Base-by-base conservation (phyloP, 2,797 vertebrate species). In the Gadopsis bispinosus region DNA sequence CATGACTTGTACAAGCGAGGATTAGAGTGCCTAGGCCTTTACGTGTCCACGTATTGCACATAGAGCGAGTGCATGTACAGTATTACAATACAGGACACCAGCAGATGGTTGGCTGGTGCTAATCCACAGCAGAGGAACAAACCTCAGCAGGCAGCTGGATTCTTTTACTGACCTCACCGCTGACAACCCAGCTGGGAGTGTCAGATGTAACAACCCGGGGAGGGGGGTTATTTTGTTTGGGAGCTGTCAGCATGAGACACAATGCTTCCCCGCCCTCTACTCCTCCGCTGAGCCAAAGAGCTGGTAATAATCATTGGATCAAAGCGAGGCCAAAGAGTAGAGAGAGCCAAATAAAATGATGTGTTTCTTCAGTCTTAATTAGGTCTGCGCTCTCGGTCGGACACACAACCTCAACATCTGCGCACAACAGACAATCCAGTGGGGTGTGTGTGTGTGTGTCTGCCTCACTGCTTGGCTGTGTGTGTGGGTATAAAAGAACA, bases 241-340 rank as follows among this genome's bases (percentile, higher is more conserved):
- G 91, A 93, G 85, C 92, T 87, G 90, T 92, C 91, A 91, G 92
- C 83, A 81, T 91, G 89, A 91, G 89, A 92, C 90, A 88, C 88
- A 87, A 92, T 89, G 87, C 81, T 85, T 88, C 83, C 75, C 89
- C 83, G 53, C 84, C 83, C 89, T 86, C 80, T 0, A 59, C 84
- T 83, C 70, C 81, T 83, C 77, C 1, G 35, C 83, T 6, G 79
- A 88, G 90, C 90, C 89, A 92, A 87, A 88, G 87, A 89, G 80
- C 91, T 93, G 92, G 90, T 87, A 92, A 88, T 90, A 91, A 94
- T 94, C 93, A 93, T 59, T n/a, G 90, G 89, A 94, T 94, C 91
- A 94, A 93, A 94, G 93, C 39, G 7, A 68, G 85, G 81, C 72
- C 86, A 88, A 74, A 70, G 83, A 67, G 83, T 33, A 56, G 31